phyloP scores from a whole-genome alignment of 1,140 invertebrate genomes.

The Drosophila pruinosa region DNA sequence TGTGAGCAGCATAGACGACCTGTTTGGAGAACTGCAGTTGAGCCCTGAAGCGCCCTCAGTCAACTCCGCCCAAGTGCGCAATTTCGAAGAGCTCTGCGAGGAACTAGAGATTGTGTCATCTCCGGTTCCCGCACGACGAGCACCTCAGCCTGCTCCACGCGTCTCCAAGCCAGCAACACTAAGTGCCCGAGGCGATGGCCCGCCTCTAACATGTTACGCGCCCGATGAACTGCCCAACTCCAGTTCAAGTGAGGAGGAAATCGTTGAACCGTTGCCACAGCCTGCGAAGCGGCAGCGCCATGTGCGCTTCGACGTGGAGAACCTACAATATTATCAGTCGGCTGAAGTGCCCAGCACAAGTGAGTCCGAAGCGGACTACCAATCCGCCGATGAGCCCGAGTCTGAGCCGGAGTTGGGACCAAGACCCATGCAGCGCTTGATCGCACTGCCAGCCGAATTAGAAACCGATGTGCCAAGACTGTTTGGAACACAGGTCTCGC shows the following conservation, averaged over 20 bases:
- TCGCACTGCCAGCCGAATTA: slow-evolving; percentile 8
- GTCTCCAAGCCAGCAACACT: slow-evolving; percentile 44
- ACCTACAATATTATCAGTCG: slow-evolving; percentile 70
- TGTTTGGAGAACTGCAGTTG: slow-evolving; percentile 56
- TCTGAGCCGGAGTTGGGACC: slow-evolving; percentile 10
- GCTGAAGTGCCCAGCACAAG: slow-evolving; percentile 62
- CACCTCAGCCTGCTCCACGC: slow-evolving; percentile 59
- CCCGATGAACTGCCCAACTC: slow-evolving; percentile 57
- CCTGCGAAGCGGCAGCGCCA: slow-evolving; percentile 47
- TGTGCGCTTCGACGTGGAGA: slow-evolving; percentile 73
- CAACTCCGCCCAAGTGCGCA: slow-evolving; percentile 8
- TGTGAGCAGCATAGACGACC: slow-evolving; percentile 63
- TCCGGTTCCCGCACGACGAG: slow-evolving; percentile 10
- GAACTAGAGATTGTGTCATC: slow-evolving; percentile 36
- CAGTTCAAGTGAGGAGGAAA: slow-evolving; percentile 56
- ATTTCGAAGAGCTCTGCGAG: slow-evolving; percentile 61
- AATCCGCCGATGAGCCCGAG: neutral
- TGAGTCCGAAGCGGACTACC: slow-evolving; percentile 55
- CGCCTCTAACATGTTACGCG: slow-evolving; percentile 53
- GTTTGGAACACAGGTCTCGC: slow-evolving; percentile 58
- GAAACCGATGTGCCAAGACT: slow-evolving; percentile 37
- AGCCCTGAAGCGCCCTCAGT: neutral
- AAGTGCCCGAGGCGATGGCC: slow-evolving; percentile 48
- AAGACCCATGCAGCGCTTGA: slow-evolving; percentile 45
- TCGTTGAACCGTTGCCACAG: slow-evolving; percentile 17